A percentile compares a stretch with the other conserved stretches of the same genome.
phyloP scores from a whole-genome alignment of 1,140 invertebrate species.

The Diprion similis region DNA sequence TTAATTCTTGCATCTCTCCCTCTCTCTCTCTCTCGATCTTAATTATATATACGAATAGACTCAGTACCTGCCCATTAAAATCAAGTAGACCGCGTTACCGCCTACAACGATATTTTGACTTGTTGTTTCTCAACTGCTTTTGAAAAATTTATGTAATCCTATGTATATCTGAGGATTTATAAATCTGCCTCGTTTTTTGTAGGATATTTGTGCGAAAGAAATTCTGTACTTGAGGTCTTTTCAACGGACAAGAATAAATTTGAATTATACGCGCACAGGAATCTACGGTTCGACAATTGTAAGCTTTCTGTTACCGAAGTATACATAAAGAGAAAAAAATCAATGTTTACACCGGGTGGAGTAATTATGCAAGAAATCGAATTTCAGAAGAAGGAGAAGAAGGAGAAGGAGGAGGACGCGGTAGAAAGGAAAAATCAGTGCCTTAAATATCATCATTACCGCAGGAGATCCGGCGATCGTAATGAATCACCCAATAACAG shows the following conservation, averaged over 20 bases:
- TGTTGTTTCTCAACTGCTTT: neutral
- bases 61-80: neutral
- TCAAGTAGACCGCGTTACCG: neutral
- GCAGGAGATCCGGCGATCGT: neutral
- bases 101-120: neutral
- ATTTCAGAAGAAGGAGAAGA: neutral
- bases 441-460: slow-evolving; percentile 1
- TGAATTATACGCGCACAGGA: too few relatives aligned
- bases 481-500: neutral
- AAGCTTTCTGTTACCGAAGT: too few relatives aligned
- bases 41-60: slow-evolving; percentile 12
- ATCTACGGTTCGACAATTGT: too few relatives aligned
- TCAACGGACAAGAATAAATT: neutral
- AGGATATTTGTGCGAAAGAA: neutral
- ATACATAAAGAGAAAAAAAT: too few relatives aligned
- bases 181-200: neutral
- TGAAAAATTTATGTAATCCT: neutral
- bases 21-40: neutral
- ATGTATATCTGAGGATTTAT: neutral
- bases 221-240: neutral
- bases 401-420: neutral
- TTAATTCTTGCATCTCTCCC: neutral
- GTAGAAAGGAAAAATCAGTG: neutral
- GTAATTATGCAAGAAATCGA: too few relatives aligned
- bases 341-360: too few relatives aligned